Evolutionary conservation across 2,113 vertebrate species (phyloP), one percentile per base, ranked within the genome.

Genomic region (Actinemys pallida): DNA sequence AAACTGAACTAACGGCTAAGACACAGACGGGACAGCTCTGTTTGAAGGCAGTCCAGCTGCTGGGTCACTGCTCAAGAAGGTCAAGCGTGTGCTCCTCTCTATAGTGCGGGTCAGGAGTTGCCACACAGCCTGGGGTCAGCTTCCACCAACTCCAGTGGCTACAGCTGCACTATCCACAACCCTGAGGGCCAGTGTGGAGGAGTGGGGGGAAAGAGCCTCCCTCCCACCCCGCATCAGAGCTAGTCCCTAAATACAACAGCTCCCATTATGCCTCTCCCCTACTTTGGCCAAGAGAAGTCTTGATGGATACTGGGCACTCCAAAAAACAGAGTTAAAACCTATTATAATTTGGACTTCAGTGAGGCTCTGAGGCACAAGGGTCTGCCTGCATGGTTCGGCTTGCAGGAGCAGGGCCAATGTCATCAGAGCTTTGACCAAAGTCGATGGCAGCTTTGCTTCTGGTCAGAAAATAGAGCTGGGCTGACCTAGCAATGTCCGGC

Each of bases 1-100:
- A 89, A 93, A 35, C 0, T 76, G 83, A 95, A 88, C 50, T 11
- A 45, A 45, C 82, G 86, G 25, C 76, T 94, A 87, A 89, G 47
- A 42, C 54, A 52, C 42, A 88, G 52, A 39, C 65, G 83, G 72
- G 53, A n/a, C 57, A 75, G 42, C 52, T 85, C 62, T 56, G 82
- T 81, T 86, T 56, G 53, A 65, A 81, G n/a, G 42, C 52, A 20
- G 54, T 56, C 69, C 27, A 29, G 19, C 84, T 89, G 52, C 50
- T 0, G 1, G 69, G 5, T 1, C 35, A 16, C 24, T 85, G 14
- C 27, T 87, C 52, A 5, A 6, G 17, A 72, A 82, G 53, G 7
- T 52, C 14, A 5, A 20, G 1, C 2, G 7, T 29, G 87, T 3
- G 6, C 4, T 1, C 1, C 4, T 13, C 7, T 86, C 42, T 35